Base-by-base conservation (phyloP, 2,113 vertebrate genomes). In the Seriola quinqueradiata region DNA sequence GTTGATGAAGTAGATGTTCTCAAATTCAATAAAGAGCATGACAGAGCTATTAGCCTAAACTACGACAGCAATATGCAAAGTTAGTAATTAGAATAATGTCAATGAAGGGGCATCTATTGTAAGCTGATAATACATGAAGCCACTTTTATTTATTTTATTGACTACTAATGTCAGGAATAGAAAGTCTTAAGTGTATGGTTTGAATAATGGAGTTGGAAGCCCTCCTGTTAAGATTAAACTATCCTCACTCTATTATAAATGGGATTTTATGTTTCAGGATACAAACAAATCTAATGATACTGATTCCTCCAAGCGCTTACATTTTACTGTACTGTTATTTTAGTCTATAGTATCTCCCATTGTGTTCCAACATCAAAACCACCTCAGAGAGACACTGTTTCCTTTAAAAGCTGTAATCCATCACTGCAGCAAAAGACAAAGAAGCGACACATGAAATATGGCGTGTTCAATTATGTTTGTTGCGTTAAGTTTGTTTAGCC, bases 401-500 rank as follows among this genome's bases (percentile, higher is more conserved):
- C 40, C 46, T 81, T 44, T 85, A 83, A 89, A 92, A 83, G 80
- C 70, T 16, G 63, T 8, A 57, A 90, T 92, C 46, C 77, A 79
- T 88, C 84, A 84, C 2, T 28, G 67, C 13, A 32, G 5, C 66
- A 82, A 67, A 85, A 84, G 46, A 74, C 61, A 68, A 25, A 25
- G 19, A 70, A 6, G 44, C 70, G 32, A 44, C 25, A n/a, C 63
- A 70, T 80, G 63, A 90, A 76, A 83, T 69, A 82, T 60, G 44
- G 75, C 77, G 75, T 58, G 7, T 59, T 63, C 28, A 1, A 28
- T 16, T 5, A 21, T 34, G 0, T 54, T 79, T 82, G 44, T 25
- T 25, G 71, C 72, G 68, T 82, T 75, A 70, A 52, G 11, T 73
- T 82, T 73, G 60, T 78, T 89, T 79, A 70, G 4, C 75, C 52